Base-by-base conservation (phyloP, 2,888 invertebrate species). In the Agrotis clavis region DNA sequence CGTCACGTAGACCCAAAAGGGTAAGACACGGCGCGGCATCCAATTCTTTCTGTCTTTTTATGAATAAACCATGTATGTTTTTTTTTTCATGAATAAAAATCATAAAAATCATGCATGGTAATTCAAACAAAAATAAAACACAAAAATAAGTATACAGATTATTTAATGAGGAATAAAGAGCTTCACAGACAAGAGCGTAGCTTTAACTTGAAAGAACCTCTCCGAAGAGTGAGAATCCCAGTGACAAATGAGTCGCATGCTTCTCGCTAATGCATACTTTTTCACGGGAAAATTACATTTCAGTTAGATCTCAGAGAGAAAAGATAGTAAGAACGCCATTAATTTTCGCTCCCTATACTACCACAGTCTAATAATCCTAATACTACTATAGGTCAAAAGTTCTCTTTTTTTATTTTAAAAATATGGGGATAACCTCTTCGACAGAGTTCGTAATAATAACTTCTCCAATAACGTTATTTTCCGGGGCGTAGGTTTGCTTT, bases 231-330 rank as follows among this genome's bases (percentile, higher is more conserved):
- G 41, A 74, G 13, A 48, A 56, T 74, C 41, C 45, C 48, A 21
- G 48, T 74, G 41, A 74, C 25, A 63, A 72, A 72, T 63, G 54
- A 74, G 25, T 30, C 19, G 4, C 30, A 54, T 41, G 48, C 41
- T 61, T 50, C 3, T 48, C 14, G n/a, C 53, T 30, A 61, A 61
- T 30, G 19, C 19, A 21, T 19, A 74, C 6, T 72, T 56, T 48
- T 50, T 45, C 56, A 62, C 14, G 56, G 41, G 56, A 45, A 74
- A 74, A 63, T 62, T 56, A 74, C 48, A 50, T 73, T 56, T 18
- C 25, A 54, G 54, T 56, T 54, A 48, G 4, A 18, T 21, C 41
- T 14, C 19, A 14, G 25, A 4, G 48, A 30, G 14, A 50, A 41
- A 11, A 13, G 35, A 19, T 41, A 56, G 61, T n/a, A n/a, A 57